A percentile compares a stretch with the other conserved stretches of the same genome.
These are phyloP conservation scores for Sciurus niger DNA, from an alignment of 2,113 vertebrate genomes.

Conservation along the genomic window DNA sequence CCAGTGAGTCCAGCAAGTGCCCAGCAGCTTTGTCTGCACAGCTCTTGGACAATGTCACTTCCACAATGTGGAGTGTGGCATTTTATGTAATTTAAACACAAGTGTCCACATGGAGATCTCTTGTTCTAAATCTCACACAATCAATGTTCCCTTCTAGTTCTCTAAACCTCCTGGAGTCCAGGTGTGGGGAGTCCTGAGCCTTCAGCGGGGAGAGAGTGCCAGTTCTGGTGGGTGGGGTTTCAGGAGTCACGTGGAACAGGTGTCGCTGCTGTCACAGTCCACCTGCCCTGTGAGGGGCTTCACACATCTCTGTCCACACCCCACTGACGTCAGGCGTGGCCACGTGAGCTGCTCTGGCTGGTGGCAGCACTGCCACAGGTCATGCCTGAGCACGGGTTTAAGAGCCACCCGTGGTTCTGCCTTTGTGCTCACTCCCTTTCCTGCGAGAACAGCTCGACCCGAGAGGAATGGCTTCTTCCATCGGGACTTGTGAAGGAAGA, in stretches of 20 bases:
- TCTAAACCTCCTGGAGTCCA: neutral
- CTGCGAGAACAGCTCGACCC: neutral
- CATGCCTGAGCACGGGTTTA: neutral
- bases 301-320: neutral
- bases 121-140: neutral
- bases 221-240: accelerated
- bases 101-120: neutral
- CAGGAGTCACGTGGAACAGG: accelerated
- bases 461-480: neutral
- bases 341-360: neutral
- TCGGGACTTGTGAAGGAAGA: neutral
- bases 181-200: neutral
- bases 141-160: neutral
- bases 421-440: neutral
- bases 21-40: neutral
- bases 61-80: neutral
- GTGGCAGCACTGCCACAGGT: neutral
- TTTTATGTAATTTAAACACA: neutral
- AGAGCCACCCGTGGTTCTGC: neutral
- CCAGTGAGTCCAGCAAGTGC: accelerated
- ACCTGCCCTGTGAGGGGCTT: neutral
- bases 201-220: neutral
- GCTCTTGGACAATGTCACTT: neutral
- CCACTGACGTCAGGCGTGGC: neutral
- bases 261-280: accelerated